A percentile compares a stretch with the other conserved stretches of the same genome.
These are phyloP conservation scores for Caranx melampygus DNA, from an alignment of 2,113 vertebrate genomes.

Conservation along the genomic window DNA sequence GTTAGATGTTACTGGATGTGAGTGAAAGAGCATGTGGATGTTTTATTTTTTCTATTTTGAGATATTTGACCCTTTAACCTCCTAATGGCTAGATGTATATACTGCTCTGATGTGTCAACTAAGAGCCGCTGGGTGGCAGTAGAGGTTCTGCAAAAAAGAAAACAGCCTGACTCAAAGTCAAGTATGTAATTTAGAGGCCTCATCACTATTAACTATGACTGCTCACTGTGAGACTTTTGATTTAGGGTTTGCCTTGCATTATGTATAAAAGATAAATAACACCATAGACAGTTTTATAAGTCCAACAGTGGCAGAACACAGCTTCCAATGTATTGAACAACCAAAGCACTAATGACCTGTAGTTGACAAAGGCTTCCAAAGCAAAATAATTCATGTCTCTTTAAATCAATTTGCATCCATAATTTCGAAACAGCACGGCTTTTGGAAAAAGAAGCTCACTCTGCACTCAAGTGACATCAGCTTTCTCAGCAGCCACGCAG, in stretches of 20 bases:
- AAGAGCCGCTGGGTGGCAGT: conserved; percentile 79
- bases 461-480: conserved; percentile 39
- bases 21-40: not conserved
- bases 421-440: conserved; percentile 34
- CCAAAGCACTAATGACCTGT: conserved; percentile 36
- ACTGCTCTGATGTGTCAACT: not conserved
- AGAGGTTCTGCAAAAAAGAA: conserved; percentile 51
- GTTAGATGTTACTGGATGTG: not conserved
- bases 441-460: conserved; percentile 6
- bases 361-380: conserved; percentile 47
- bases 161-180: conserved; percentile 1
- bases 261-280: conserved; percentile 43
- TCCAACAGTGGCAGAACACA: conserved; percentile 26
- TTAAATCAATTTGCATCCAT: conserved; percentile 52
- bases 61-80: not conserved
- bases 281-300: conserved; percentile 29
- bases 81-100: not conserved
- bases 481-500: conserved; percentile 41
- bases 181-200: conserved; percentile 26
- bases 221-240: conserved; percentile 43
- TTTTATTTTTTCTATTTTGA: not conserved
- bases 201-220: conserved; percentile 25
- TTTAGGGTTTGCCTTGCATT: conserved; percentile 15
- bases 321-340: conserved; percentile 59
- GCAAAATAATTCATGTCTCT: conserved; percentile 48